Percentiles rank a stretch among this genome's conserved stretches.
Evolutionary conservation across 2,888 invertebrate genomes (phyloP).

Genomic region (Cantharis rustica): DNA sequence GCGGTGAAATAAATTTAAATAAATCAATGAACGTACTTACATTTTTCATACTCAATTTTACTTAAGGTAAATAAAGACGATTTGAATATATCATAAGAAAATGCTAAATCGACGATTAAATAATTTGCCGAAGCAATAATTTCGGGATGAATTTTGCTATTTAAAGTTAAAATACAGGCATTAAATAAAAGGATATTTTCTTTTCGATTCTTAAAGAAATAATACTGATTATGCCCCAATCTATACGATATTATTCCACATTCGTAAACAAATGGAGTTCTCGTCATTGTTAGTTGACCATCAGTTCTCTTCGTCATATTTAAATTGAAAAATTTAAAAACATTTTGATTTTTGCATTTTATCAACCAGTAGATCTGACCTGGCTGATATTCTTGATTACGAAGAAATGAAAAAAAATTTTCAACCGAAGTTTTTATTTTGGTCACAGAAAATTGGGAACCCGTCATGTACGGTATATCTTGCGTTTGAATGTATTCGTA

Average conservation of each 20-base stretch:
- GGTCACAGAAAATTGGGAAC: constrained; percentile 84
- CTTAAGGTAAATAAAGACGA: constrained; percentile 62
- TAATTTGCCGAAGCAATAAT: constrained; percentile 88
- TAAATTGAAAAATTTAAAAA: constrained; percentile 91
- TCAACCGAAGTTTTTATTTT: constrained; percentile 91
- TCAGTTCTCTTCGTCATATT: constrained; percentile 78
- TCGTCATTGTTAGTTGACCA: constrained; percentile 61
- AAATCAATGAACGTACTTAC: neutral
- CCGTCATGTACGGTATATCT: constrained; percentile 84
- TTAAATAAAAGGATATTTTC: constrained; percentile 76
- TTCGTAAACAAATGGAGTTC: constrained; percentile 89
- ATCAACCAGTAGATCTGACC: constrained; percentile 98
- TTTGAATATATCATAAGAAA: constrained; percentile 84
- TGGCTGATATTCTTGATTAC: constrained; percentile 90
- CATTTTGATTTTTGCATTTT: constrained; percentile 90
- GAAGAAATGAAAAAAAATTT: constrained; percentile 89
- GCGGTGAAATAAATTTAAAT: no score
- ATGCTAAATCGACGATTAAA: constrained; percentile 84
- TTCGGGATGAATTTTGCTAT: constrained; percentile 81
- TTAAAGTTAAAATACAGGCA: constrained; percentile 78
- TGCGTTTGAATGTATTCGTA: constrained; percentile 95
- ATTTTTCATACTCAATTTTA: constrained; percentile 1
- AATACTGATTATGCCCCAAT: constrained; percentile 86
- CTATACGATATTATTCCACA: constrained; percentile 90
- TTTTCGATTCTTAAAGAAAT: constrained; percentile 62